phyloP scores from a whole-genome alignment of 2,113 vertebrate species.

The Talpa occidentalis region DNA sequence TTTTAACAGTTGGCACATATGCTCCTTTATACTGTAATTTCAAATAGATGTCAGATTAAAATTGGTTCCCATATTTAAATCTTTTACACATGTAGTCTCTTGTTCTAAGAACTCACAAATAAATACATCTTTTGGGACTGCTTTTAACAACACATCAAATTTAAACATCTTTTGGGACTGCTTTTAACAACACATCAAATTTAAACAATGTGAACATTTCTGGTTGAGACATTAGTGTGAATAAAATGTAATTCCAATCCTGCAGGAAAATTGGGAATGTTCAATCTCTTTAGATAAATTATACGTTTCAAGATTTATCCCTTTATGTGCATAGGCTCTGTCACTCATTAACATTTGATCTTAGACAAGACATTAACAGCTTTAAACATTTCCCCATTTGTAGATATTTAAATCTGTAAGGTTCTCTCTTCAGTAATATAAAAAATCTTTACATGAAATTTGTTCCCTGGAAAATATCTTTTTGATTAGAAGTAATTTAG shows the following conservation, averaged over 20 bases:
- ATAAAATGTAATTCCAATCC: neutral
- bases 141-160: neutral
- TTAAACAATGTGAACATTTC: neutral
- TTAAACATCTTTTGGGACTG: neutral
- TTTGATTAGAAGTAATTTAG: neutral
- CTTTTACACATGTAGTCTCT: constrained; percentile 45
- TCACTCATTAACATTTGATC: neutral
- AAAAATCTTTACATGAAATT: neutral
- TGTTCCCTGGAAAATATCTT: constrained; percentile 6
- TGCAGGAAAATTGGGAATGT: neutral
- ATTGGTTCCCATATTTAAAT: constrained; percentile 54
- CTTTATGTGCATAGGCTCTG: neutral
- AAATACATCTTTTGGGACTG: neutral
- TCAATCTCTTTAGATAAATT: neutral
- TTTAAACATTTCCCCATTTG: constrained; percentile 25
- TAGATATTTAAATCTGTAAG: neutral
- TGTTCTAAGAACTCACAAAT: constrained; percentile 36
- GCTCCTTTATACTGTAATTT: constrained; percentile 56
- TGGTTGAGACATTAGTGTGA: neutral
- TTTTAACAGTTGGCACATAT: constrained; percentile 45
- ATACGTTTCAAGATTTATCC: neutral
- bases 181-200: neutral
- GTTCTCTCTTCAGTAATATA: neutral
- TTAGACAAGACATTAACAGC: neutral
- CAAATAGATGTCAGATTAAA: constrained; percentile 56